Conservation (phyloP, 2,888 invertebrate genomes). For the Bombylius major region DNA sequence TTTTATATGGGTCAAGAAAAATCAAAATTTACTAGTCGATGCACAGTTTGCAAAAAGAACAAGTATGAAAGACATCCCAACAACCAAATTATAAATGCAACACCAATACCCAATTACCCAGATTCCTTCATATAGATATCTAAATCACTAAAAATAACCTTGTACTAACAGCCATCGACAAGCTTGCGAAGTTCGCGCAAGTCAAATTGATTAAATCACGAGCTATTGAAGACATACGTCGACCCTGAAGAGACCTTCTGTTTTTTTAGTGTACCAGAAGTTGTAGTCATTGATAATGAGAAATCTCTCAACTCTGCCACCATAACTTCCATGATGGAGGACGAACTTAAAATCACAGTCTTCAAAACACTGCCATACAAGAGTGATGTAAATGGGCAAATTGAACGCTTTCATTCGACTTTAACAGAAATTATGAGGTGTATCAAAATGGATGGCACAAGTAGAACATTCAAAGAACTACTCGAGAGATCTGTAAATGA, state of each 20-base stretch:
- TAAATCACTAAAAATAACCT: conserved; percentile 8
- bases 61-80: conserved; percentile 13
- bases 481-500: conserved; percentile 10
- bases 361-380: conserved; percentile 11
- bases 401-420: conserved; percentile 16
- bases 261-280: conserved; percentile 13
- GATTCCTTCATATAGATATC: conserved; percentile 14
- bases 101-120: conserved; percentile 13
- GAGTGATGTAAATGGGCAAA: conserved; percentile 10
- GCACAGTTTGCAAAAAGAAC: not conserved
- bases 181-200: conserved; percentile 11
- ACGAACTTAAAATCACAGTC: conserved; percentile 12
- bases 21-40: conserved; percentile 1
- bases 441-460: conserved; percentile 6
- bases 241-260: conserved; percentile 11
- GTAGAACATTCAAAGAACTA: conserved; percentile 11
- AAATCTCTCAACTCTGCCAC: conserved; percentile 12
- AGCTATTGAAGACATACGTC: conserved; percentile 11
- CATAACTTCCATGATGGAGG: conserved; percentile 12
- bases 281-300: conserved; percentile 16
- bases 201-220: conserved; percentile 6
- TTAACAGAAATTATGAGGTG: conserved; percentile 15
- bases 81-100: conserved; percentile 4
- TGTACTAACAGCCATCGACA: conserved; percentile 11
- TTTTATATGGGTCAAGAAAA: not conserved